These are phyloP conservation scores for Clinocottus analis DNA, from an alignment of 2,113 vertebrate genomes.

Conservation along the genomic window DNA sequence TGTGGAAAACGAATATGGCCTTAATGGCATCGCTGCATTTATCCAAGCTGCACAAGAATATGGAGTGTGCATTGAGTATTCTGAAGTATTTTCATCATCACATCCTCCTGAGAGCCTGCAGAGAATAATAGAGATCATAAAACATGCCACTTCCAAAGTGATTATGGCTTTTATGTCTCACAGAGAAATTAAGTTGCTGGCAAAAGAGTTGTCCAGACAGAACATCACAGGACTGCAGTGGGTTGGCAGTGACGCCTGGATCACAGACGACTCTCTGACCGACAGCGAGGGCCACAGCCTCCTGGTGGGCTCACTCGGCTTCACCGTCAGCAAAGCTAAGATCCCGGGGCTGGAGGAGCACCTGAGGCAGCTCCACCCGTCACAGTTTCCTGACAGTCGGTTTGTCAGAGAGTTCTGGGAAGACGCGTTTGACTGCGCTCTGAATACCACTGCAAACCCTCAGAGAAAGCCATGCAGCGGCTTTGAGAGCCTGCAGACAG, in stretches of 20 bases:
- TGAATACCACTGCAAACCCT: conserved; percentile 34
- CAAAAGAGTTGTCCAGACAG: conserved; percentile 71
- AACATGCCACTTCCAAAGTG: conserved; percentile 78
- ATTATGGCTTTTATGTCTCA: conserved; percentile 84
- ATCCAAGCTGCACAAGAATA: conserved; percentile 75
- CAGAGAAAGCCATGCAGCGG: conserved; percentile 70
- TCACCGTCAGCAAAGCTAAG: conserved; percentile 71
- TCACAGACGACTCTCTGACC: conserved; percentile 80
- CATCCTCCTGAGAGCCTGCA: conserved; percentile 67
- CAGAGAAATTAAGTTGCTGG: conserved; percentile 81
- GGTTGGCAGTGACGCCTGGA: conserved; percentile 86
- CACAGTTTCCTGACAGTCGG: conserved; percentile 76
- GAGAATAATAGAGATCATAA: conserved; percentile 74
- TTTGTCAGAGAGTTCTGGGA: conserved; percentile 85
- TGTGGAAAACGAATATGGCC: conserved; percentile 82
- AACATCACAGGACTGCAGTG: conserved; percentile 82
- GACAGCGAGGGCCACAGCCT: conserved; percentile 63
- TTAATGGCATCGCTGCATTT: conserved; percentile 78
- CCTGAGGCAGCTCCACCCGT: conserved; percentile 76
- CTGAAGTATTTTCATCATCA: conserved; percentile 79
- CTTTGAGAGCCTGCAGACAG: conserved; percentile 71
- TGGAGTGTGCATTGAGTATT: conserved; percentile 83
- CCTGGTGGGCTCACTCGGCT: conserved; percentile 81
- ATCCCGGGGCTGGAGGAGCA: conserved; percentile 78
- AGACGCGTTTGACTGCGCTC: conserved; percentile 76